These are phyloP conservation scores for Montipora sp. DNA, from an alignment of 64 coral and sea anemone genomes.

Conservation along the genomic window DNA sequence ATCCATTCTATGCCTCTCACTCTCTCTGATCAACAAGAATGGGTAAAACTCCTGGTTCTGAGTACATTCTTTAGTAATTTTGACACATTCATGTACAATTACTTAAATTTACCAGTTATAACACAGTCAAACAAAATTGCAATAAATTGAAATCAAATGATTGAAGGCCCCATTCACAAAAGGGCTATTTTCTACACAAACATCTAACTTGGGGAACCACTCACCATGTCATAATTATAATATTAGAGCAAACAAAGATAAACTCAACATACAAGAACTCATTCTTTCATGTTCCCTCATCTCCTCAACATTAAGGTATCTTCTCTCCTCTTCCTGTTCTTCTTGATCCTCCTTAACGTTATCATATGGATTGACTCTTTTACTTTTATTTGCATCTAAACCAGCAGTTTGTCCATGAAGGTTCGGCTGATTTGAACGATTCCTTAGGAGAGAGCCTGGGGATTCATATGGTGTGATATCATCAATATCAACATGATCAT, in stretches of 20 bases:
- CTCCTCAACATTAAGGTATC: constrained; percentile 42
- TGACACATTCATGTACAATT: too few species aligned
- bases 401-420: neutral
- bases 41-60: too few species aligned
- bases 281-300: constrained; percentile 45
- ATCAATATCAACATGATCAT: constrained; percentile 82
- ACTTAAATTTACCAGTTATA: too few species aligned
- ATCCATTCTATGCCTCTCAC: too few species aligned
- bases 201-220: too few species aligned
- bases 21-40: too few species aligned
- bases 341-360: constrained; percentile 45
- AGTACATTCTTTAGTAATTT: too few species aligned
- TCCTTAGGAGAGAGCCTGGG: constrained; percentile 79
- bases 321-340: constrained; percentile 13
- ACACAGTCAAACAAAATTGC: too few species aligned
- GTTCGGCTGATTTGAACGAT: constrained; percentile 39
- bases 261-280: constrained; percentile 18
- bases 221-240: too few species aligned
- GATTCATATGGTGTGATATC: constrained; percentile 83
- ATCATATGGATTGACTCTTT: constrained; percentile 68
- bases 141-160: too few species aligned
- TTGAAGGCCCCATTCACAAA: too few species aligned
- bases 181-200: too few species aligned
- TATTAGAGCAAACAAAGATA: neutral
- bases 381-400: neutral